Base-by-base conservation (phyloP, 2,113 vertebrate species). In the Patagioenas fasciata region DNA sequence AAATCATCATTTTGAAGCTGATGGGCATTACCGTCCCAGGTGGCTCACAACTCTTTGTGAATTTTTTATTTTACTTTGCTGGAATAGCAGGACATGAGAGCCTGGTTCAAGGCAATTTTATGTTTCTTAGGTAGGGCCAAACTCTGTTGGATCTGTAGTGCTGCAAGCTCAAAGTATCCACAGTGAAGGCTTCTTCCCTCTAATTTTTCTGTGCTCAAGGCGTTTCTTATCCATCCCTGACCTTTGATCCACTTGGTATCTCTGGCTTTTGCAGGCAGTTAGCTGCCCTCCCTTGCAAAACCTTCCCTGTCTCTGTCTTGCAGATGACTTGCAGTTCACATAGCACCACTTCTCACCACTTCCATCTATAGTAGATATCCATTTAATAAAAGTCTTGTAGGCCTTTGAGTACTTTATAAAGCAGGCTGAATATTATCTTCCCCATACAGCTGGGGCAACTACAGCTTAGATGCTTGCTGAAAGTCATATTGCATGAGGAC, bases 1-100 rank as follows among this genome's bases (percentile, higher is more conserved):
- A 89, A 93, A 82, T 78, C 5, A 34, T 86, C 5, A 66, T 81
- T 95, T 81, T 81, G 77, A 93, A 84, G 85, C 70, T 85, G 84
- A 67, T 69, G 74, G 91, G 87, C 66, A 89, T 82, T 91, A 65
- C 13, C 25, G 36, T 87, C 78, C 70, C 81, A 82, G 57, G 62
- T 51, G 66, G 32, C 54, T 95, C 3, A 2, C 29, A 69, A 32
- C 26, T 91, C 66, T 81, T 60, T 79, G 50, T 80, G 78, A 61
- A 64, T 84, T 92, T 78, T 86, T 89, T 56, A 66, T 95, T 80
- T 90, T 24, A 26, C 42, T 71, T 84, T 34, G 31, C 80, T 77
- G 15, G 61, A 93, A 81, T 51, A 64, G 73, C n/a, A 64, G 51
- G 80, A 38, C 23, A 42, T 0, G 2, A 83, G 36, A 71, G 10